Evolutionary conservation across 2,888 invertebrate species (phyloP).

Genomic region (Netelia fuscicornis): DNA sequence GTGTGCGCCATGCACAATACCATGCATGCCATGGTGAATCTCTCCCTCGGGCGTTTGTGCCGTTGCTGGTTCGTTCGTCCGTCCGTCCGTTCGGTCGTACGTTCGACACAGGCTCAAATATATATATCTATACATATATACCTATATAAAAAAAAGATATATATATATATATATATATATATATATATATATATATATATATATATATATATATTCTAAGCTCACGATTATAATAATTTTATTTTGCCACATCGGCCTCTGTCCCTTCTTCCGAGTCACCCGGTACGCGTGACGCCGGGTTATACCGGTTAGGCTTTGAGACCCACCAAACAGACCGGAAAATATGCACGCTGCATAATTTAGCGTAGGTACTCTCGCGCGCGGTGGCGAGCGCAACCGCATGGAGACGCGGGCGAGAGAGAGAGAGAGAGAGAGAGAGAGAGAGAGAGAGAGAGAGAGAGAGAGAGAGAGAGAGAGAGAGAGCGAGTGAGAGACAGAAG

Average conservation of each 20-base stretch:
- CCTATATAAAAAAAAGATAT: constrained; percentile 9
- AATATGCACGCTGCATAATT: constrained; percentile 84
- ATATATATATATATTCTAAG: constrained; percentile 67
- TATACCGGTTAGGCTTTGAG: constrained; percentile 81
- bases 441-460: constrained; percentile 34
- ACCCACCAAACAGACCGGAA: constrained; percentile 84
- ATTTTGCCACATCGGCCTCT: constrained; percentile 71
- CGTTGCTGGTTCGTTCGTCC: constrained; percentile 61
- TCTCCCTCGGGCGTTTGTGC: constrained; percentile 61
- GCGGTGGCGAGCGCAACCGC: constrained; percentile 63
- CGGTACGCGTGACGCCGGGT: constrained; percentile 76
- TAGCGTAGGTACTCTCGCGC: constrained; percentile 75
- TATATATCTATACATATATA: neutral
- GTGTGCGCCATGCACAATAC: constrained; percentile 60
- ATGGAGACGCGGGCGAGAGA: constrained; percentile 50
- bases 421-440: constrained; percentile 40
- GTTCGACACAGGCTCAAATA: constrained; percentile 56
- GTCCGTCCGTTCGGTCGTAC: constrained; percentile 63
- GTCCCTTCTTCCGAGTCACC: constrained; percentile 76
- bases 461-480: constrained; percentile 25
- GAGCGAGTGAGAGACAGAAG: constrained; percentile 18
- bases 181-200: neutral
- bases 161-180: constrained; percentile 2
- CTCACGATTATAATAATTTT: constrained; percentile 73
- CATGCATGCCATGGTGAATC: constrained; percentile 63